These are phyloP conservation scores for Hycleus phaleratus DNA, from an alignment of 1,140 invertebrate species.

Conservation along the genomic window DNA sequence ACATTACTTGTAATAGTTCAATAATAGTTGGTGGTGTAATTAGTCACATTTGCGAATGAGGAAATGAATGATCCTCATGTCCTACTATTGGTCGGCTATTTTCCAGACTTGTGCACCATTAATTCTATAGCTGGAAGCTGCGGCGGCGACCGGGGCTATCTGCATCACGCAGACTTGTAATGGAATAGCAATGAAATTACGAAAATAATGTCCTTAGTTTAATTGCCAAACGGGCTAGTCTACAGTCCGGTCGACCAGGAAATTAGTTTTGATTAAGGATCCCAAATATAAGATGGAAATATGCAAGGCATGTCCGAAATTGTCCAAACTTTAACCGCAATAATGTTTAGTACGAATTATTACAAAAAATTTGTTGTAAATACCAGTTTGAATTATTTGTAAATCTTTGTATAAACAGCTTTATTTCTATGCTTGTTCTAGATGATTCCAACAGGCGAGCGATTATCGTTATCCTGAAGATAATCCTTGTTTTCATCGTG, in stretches of 20 bases:
- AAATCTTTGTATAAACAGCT: too few relatives aligned
- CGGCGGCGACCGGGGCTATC: constrained; percentile 22
- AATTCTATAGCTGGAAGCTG: constrained; percentile 27
- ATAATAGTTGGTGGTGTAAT: not conserved
- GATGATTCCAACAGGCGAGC: constrained; percentile 10
- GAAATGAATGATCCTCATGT: not conserved
- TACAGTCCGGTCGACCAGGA: constrained; percentile 30
- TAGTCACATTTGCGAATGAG: constrained; percentile 6
- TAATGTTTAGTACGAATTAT: too few relatives aligned
- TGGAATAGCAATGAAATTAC: constrained; percentile 42
- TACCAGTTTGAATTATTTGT: too few relatives aligned
- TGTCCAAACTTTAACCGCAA: too few relatives aligned
- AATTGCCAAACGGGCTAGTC: constrained; percentile 34
- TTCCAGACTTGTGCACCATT: constrained; percentile 21
- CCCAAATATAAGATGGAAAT: too few relatives aligned
- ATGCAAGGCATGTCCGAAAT: too few relatives aligned
- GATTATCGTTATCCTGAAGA: constrained; percentile 29
- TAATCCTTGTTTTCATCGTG: constrained; percentile 26
- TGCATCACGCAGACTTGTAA: constrained; percentile 39
- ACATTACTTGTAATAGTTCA: not conserved
- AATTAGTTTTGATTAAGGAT: constrained; percentile 33
- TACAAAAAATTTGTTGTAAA: too few relatives aligned
- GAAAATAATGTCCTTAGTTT: constrained; percentile 41
- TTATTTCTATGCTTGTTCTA: too few relatives aligned
- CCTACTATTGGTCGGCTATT: not conserved